phyloP scores from a whole-genome alignment of 2,113 vertebrate species.

The Sprattus sprattus region DNA sequence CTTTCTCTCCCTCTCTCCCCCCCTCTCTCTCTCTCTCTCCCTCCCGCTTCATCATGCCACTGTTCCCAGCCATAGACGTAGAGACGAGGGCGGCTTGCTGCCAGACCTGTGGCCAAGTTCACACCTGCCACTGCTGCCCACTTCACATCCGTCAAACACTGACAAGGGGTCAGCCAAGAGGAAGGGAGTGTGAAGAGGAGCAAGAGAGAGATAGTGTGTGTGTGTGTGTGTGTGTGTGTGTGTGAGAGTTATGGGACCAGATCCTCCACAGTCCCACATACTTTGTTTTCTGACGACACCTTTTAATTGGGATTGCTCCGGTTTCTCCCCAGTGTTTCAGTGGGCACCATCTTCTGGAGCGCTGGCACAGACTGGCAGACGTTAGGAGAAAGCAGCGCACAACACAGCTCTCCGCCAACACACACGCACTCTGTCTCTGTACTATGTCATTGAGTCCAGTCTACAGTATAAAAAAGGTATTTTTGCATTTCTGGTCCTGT shows the following conservation, averaged over 20 bases:
- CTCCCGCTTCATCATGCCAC: background rate
- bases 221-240: background rate
- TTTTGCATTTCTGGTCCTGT: too few species aligned
- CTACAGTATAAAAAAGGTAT: too few species aligned
- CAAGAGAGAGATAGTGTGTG: background rate
- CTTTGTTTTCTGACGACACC: constrained; percentile 14
- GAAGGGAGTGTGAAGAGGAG: background rate
- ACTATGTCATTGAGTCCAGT: too few species aligned
- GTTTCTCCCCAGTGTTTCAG: background rate
- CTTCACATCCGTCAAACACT: background rate
- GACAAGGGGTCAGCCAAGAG: background rate
- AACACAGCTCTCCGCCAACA: background rate
- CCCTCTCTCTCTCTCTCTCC: background rate
- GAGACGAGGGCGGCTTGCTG: background rate
- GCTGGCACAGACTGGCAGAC: background rate
- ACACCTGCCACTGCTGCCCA: constrained; percentile 12
- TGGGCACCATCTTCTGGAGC: background rate
- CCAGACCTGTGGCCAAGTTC: constrained; percentile 4
- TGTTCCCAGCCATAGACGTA: background rate
- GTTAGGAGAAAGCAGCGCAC: background rate
- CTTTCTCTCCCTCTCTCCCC: too few species aligned
- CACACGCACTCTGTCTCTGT: background rate
- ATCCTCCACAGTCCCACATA: background rate
- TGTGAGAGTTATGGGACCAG: background rate
- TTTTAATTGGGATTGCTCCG: constrained; percentile 1